Percentiles rank a stretch among this genome's conserved stretches.
Evolutionary conservation across 2,113 vertebrate genomes (phyloP).

Genomic region (Ctenomys sociabilis): DNA sequence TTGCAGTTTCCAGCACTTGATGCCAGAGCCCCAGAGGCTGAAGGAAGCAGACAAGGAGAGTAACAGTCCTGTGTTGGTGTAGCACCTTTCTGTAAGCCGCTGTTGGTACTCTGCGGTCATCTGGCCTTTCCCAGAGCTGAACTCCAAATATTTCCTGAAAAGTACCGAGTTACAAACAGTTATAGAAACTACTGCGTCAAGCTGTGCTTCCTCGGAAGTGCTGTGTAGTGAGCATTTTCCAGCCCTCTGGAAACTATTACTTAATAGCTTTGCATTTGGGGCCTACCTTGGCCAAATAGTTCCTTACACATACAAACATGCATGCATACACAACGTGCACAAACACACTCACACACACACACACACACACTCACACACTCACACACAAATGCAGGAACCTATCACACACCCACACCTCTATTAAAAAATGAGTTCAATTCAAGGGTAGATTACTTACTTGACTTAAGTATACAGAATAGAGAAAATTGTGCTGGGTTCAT

Average conservation of each 20-base stretch:
- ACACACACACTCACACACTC: no score
- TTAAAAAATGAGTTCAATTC: conserved; percentile 51
- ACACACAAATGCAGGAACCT: background rate
- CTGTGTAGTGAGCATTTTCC: background rate
- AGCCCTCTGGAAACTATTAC: background rate
- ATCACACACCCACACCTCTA: background rate
- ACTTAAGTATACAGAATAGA: conserved; percentile 16
- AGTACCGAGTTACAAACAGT: background rate
- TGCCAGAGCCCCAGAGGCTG: background rate
- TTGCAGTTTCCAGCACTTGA: background rate
- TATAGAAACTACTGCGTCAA: background rate
- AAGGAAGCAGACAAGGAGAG: background rate
- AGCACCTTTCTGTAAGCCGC: background rate
- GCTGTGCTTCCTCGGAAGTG: background rate
- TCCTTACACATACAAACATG: background rate
- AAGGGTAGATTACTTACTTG: conserved; percentile 44
- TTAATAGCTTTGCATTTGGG: background rate
- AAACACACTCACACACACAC: no score
- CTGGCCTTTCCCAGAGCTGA: background rate
- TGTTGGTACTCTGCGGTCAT: background rate
- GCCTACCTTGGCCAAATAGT: no score
- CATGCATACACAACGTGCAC: background rate
- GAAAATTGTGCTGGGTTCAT: background rate
- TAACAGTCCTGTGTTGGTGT: background rate
- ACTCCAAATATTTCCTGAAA: background rate